Percentiles rank a stretch among this genome's conserved stretches.
phyloP scores from a whole-genome alignment of 1,140 invertebrate species.

The Coelopa frigida region DNA sequence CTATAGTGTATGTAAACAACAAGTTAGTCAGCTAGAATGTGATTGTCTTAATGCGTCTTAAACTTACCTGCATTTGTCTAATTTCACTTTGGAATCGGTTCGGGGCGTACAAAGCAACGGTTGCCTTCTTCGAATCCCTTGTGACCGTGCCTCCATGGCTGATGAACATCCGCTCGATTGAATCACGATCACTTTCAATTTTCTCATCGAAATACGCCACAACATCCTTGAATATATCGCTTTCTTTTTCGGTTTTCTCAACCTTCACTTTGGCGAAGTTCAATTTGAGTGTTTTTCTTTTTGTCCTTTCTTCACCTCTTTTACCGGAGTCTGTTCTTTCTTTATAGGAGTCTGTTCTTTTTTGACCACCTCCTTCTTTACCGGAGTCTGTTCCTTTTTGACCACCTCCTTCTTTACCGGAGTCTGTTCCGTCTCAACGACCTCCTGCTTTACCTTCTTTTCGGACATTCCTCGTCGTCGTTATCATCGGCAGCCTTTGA shows the following conservation, averaged over 20 bases:
- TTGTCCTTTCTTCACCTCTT: background rate
- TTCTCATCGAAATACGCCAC: conserved; percentile 7
- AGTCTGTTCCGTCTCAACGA: background rate
- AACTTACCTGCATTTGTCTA: conserved; percentile 1
- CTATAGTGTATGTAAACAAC: no score
- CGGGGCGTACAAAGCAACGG: conserved; percentile 5
- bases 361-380: background rate
- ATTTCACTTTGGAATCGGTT: no score
- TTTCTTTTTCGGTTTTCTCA: conserved; percentile 5
- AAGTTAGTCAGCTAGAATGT: no score
- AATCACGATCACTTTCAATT: background rate
- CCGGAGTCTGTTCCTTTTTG: no score
- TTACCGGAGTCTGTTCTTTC: background rate
- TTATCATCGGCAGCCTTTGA: background rate
- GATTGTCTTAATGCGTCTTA: no score
- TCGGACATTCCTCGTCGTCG: background rate
- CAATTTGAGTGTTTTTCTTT: no score
- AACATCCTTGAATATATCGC: conserved; percentile 11
- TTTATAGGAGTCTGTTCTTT: conserved; percentile 1
- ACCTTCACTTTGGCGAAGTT: no score
- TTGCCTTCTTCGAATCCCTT: conserved; percentile 3
- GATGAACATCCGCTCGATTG: background rate
- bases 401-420: no score
- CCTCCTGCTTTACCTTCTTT: background rate
- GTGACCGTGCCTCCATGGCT: conserved; percentile 8